Conservation (phyloP, 2,888 invertebrate species). For the Melinaea marsaeus region DNA sequence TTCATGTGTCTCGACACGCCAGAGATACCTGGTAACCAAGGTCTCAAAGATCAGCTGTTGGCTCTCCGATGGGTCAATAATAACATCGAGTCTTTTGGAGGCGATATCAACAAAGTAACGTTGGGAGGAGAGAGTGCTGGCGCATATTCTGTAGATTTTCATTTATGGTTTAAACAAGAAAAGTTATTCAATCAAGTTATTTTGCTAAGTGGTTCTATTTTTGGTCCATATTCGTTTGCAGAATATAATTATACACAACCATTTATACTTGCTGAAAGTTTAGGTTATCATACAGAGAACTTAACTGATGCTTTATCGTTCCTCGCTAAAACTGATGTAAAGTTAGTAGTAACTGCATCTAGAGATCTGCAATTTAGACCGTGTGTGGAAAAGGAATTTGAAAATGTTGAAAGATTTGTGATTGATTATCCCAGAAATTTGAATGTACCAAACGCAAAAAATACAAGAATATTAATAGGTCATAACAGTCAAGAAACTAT, state of each 20-base stretch:
- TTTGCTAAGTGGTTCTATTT: conserved; percentile 40
- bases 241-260: conserved; percentile 40
- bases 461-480: not conserved
- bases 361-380: conserved; percentile 24
- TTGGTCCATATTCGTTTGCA: conserved; percentile 33
- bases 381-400: conserved; percentile 30
- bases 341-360: conserved; percentile 20
- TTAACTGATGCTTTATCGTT: conserved; percentile 36
- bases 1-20: conserved; percentile 41
- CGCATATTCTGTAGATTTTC: conserved; percentile 44
- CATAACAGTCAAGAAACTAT: conserved; percentile 27
- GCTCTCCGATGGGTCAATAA: conserved; percentile 54
- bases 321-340: conserved; percentile 22
- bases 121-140: too few relatives aligned
- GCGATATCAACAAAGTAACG: conserved; percentile 50
- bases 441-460: conserved; percentile 39
- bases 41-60: conserved; percentile 51
- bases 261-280: conserved; percentile 41
- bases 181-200: conserved; percentile 48
- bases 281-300: conserved; percentile 42
- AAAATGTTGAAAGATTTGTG: conserved; percentile 33
- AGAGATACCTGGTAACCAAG: conserved; percentile 49
- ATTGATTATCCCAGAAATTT: conserved; percentile 44
- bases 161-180: conserved; percentile 45
- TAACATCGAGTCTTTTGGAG: conserved; percentile 55